Base-by-base conservation (phyloP, 2,797 vertebrate genomes). In the Acanthis flammea region DNA sequence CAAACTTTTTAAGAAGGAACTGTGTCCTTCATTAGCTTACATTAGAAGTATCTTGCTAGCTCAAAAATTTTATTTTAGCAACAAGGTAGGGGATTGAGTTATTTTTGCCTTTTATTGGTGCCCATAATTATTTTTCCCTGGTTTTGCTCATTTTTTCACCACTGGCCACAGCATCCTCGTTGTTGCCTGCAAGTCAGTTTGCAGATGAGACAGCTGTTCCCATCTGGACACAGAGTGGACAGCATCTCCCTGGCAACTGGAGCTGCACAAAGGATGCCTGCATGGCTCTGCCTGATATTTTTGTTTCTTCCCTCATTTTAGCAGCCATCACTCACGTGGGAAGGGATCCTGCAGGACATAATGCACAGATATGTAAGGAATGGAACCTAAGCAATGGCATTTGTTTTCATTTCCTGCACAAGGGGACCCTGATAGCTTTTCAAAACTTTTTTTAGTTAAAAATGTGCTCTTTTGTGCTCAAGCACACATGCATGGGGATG, bases 171-270 rank as follows among this genome's bases (percentile, higher is more conserved):
- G 86, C 57, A 37, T 66, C 67, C 28, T 75, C 2, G 1, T 45
- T 39, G 51, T 19, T 89, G 77, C 92, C 92, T n/a, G 80, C 66
- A 58, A 88, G 91, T 92, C 86, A 71, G 42, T 67, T 91, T 97
- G 51, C 79, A 91, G 86, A 91, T 13, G 50, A 81, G 70, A 53
- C 82, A 91, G 89, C 78, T 94, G 91, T 91, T 95, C 45, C 4
- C 9, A 54, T 94, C 85, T 81, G 88, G 79, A 55, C 62, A n/a
- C 25, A 3, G 48, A 37, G 60, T 73, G 41, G 67, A 82, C 0
- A 1, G 51, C n/a, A 95, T 95, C 79, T 94, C 82, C 91, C 57
- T 92, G 86, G 80, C 58, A 89, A 90, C 87, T 79, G 73, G n/a
- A 55, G 21, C 39, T 84, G 82, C 44, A 78, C 47, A 67, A 33